Evolutionary conservation across 2,888 invertebrate genomes (phyloP), one percentile per base, ranked within the genome.

Genomic region (Craniophora ligustri): DNA sequence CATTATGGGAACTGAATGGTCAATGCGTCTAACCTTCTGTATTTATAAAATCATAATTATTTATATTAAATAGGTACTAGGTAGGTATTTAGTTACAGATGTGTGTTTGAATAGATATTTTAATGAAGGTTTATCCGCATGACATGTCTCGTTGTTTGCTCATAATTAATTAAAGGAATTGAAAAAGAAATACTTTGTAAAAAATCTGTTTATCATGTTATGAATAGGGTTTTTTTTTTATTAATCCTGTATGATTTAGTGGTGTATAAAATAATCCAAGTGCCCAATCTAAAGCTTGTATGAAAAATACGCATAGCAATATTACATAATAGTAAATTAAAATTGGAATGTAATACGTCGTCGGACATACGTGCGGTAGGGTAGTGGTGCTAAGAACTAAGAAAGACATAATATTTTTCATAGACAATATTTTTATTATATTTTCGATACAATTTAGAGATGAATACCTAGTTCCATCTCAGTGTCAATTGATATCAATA

Each of bases 321-420:
- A 72, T 42, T 51, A 54, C 38, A 18, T 56, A 59, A 28, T 57
- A 46, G 26, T 58, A 49, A 19, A 55, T 60, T 41, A 61, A 36
- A 67, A 59, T 51, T 46, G 46, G 67, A 72, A 67, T 61, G 65
- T 64, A 63, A 54, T 53, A 54, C 47, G 45, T 59, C 62, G 58
- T 49, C 26, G 53, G 47, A 64, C 47, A 60, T 41, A 48, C 16
- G 56, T 59, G 53, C 45, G 69, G 76, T 81, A 85, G 81, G 75
- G 72, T 88, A 88, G 91, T 85, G 92, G 92, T 92, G 92, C 92
- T 92, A 91, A 86, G 81, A 85, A 84, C 92, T 92, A 91, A 86
- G 81, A 85, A 84, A 84, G 61, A 79, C 70, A 82, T 75, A 83
- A 87, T 91, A 92, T 92, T 89, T 89, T 91, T 88, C 84, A 87